phyloP scores from a whole-genome alignment of 2,797 vertebrate genomes.

The Eulemur albifrons region DNA sequence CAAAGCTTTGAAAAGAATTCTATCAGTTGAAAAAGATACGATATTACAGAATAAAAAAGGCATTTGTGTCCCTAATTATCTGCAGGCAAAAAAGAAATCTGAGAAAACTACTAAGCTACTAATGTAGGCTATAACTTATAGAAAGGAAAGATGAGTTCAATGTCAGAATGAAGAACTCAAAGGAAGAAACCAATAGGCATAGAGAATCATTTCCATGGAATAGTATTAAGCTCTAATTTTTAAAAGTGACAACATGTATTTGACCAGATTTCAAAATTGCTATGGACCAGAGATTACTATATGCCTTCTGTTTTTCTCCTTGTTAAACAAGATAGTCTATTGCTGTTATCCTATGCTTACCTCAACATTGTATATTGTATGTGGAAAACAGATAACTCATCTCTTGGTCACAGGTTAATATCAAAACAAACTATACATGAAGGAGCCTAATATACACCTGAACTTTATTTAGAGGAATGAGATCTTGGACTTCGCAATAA shows the following conservation, averaged over 20 bases:
- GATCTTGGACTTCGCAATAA: background rate
- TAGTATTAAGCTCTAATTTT: background rate
- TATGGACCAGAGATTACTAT: background rate
- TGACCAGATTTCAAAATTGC: conserved; percentile 34
- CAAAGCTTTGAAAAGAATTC: background rate
- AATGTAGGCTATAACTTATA: background rate
- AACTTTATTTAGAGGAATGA: background rate
- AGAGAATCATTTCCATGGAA: background rate
- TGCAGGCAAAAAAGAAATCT: background rate
- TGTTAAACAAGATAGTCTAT: background rate
- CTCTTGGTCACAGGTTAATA: background rate
- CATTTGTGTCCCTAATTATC: background rate
- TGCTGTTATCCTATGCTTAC: background rate
- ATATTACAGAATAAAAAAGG: background rate
- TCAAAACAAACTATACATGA: background rate
- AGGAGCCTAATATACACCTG: background rate
- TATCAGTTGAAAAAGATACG: background rate
- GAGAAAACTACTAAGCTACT: background rate
- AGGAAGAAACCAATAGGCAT: background rate
- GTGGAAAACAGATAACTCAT: background rate
- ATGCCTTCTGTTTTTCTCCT: background rate
- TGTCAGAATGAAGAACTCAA: background rate
- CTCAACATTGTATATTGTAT: background rate
- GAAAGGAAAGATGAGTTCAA: background rate
- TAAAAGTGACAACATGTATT: background rate